Base-by-base conservation (phyloP, 2,113 vertebrate genomes). In the Hippolais icterina region DNA sequence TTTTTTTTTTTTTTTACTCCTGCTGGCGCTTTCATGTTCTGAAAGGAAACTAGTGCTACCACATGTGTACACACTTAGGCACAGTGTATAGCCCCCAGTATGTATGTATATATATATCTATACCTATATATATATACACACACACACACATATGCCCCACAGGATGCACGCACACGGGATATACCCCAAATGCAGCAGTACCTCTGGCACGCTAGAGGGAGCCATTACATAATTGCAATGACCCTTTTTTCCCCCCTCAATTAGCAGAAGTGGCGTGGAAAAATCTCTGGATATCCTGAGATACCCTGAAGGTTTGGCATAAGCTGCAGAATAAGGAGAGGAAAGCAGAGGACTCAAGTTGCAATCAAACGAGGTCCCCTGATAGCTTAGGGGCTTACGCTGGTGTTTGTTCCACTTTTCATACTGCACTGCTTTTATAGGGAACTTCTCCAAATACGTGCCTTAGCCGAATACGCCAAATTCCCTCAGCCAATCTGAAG, bases 141-240 rank as follows among this genome's bases (percentile, higher is more conserved):
- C 4, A 7, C 0, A 25, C 9, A 69, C 3, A 22, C 6, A 13
- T 24, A 2, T 3, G 19, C 15, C 44, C 29, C 44, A 2, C 28
- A 25, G 87, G 46, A 25, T 2, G 61, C 39, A 5, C 9, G 4
- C 21, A 4, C 11, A 5, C 4, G 5, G 25, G 50, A 95, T 8
- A 90, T 92, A 35, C 96, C 95, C 93, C 90, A 64, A 21, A 20
- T 93, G 93, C 54, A 68, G 82, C 77, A 83, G 66, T 90, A 89
- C 12, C 91, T 72, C 79, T 47, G 24, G 57, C 72, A 88, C 98
- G 91, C 97, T 96, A 98, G 98, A 95, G 97, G 97, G 98, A 92
- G 93, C 77, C 91, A 46, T 92, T 65, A 95, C 88, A 97, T 94
- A 98, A 97, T 97, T 95, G 93, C 97, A 96, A 74, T 28, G 41